Evolutionary conservation across 2,797 vertebrate genomes (phyloP), one percentile per base, ranked within the genome.

Genomic region (Fundulus diaphanus): DNA sequence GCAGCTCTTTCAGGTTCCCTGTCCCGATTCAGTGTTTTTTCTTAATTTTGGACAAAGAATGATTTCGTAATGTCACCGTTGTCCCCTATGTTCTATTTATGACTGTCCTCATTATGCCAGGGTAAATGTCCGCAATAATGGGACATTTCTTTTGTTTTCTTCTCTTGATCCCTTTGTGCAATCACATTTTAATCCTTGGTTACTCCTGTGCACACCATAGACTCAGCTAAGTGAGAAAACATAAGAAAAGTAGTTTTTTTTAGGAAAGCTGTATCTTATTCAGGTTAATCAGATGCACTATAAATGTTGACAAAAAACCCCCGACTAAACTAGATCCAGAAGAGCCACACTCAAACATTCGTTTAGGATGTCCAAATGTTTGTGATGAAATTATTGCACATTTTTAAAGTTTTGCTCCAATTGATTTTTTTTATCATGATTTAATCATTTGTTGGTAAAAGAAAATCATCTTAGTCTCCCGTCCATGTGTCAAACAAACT

Each of bases 391-490:
- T 63, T 63, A 63, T 37, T 63, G 33, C 6, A 44, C 2, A 42
- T 42, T 66, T 66, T 16, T 1, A 66, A 42, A 1, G 24, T 18
- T 40, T 66, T n/a, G 6, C 13, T 66, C 13, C 42, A 44, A 52
- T 35, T 29, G 22, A 33, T 52, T 52, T 37, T n/a, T 12, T 52
- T 22, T 37, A 24, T 24, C 8, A 15, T 70, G 33, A 52, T 35
- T 31, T 70, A 13, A 7, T 52, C 9, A 12, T 67, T 27, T 27
- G 37, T 18, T 66, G 20, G 49, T 52, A 68, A 49, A 70, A n/a
- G n/a, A n/a, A n/a, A 52, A 13, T 31, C 13, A 69, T 78, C 73
- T 27, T 27, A 66, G 63, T 66, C n/a, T 42, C 65, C 82, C 29
- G 3, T 72, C 37, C 24, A 40, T 0, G 52, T 18, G 66, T n/a